Conservation (phyloP, 1,140 invertebrate genomes). For the Calycopis cecrops region DNA sequence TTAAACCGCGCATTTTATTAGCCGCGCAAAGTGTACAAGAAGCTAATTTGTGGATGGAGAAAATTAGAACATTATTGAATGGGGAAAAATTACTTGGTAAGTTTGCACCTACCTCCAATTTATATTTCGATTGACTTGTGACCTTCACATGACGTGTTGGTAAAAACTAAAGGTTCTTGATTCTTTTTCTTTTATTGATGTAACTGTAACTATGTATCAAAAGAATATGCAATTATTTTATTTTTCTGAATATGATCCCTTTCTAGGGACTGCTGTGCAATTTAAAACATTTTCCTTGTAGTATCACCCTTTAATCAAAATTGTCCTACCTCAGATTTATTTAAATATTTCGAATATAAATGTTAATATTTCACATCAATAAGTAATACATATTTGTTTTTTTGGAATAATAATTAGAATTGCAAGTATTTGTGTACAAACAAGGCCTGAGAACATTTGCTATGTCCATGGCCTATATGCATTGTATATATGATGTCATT, state of each 20-base stretch:
- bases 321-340: constrained; percentile 8
- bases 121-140: constrained; percentile 14
- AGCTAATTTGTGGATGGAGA: constrained; percentile 62
- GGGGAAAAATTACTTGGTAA: constrained; percentile 49
- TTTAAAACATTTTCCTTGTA: too few species aligned
- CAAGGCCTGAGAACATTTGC: constrained; percentile 2
- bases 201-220: too few species aligned
- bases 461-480: constrained; percentile 28
- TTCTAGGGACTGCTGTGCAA: too few species aligned
- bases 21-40: constrained; percentile 50
- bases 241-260: too few species aligned
- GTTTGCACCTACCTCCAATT: constrained; percentile 43
- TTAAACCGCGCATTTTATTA: constrained; percentile 53
- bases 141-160: too few species aligned
- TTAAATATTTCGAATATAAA: background rate
- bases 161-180: too few species aligned
- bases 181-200: too few species aligned
- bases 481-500: constrained; percentile 29
- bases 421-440: background rate
- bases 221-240: too few species aligned
- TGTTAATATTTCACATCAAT: too few species aligned
- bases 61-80: constrained; percentile 50
- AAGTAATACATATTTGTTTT: too few species aligned
- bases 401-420: too few species aligned
- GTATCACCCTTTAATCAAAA: too few species aligned